Conservation (phyloP, 2,113 vertebrate species). For the Sorex fumeus region DNA sequence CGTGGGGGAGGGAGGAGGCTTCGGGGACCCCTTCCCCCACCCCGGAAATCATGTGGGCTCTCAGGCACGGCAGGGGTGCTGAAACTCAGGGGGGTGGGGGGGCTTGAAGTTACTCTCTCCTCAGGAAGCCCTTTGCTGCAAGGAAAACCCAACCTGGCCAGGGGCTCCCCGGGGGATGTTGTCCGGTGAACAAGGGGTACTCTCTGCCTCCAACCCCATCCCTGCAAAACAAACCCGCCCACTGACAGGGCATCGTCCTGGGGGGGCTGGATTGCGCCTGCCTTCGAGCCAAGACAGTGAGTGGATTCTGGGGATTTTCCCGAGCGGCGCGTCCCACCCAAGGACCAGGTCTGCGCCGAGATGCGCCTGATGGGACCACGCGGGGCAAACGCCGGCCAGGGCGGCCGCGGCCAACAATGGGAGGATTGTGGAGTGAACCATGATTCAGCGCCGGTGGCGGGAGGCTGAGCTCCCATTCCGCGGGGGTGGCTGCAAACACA, state of each 20-base stretch:
- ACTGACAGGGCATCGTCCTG: background rate
- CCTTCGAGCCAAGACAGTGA: background rate
- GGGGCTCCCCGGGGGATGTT: background rate
- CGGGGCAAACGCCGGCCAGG: background rate
- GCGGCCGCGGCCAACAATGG: background rate
- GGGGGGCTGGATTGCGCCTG: too few relatives aligned
- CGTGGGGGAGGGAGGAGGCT: background rate
- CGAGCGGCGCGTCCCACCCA: background rate
- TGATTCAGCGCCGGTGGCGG: background rate
- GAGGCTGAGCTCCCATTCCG: background rate
- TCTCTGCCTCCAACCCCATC: background rate
- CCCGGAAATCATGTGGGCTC: background rate
- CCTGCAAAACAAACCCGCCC: too few relatives aligned
- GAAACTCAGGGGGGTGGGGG: too few relatives aligned
- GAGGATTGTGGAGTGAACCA: background rate
- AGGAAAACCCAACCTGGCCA: background rate
- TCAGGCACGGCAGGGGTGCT: too few relatives aligned
- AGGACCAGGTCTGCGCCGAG: background rate
- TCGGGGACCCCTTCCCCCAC: background rate
- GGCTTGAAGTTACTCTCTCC: background rate
- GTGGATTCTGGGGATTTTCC: background rate
- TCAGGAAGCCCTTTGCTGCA: background rate
- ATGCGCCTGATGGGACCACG: background rate
- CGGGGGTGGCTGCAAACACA: background rate
- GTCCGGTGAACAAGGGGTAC: accelerated